Conservation (phyloP, 2,113 vertebrate genomes). For the Pygoscelis antarcticus region DNA sequence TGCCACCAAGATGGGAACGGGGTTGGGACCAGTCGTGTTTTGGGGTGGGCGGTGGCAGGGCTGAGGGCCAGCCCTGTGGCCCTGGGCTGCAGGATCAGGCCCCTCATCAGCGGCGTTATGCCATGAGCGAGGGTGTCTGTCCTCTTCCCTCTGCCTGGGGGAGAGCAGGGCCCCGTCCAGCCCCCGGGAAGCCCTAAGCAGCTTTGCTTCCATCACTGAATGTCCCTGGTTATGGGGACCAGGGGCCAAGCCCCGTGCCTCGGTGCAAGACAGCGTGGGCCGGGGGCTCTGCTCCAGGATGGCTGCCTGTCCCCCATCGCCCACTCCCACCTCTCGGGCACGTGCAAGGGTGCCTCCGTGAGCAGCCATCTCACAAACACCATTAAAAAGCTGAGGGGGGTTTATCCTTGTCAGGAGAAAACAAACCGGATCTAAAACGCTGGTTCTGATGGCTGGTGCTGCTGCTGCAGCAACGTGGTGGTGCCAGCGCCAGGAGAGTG, state of each 20-base stretch:
- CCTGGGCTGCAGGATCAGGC: background rate
- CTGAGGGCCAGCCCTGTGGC: background rate
- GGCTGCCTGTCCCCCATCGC: background rate
- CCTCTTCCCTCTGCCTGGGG: background rate
- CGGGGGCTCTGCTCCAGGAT: background rate
- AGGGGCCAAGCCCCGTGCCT: background rate
- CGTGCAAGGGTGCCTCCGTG: accelerated
- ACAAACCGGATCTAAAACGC: background rate
- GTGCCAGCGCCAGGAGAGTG: background rate
- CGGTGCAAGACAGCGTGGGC: accelerated
- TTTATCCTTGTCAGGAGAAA: background rate
- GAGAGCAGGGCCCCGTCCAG: background rate
- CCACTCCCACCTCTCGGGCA: background rate
- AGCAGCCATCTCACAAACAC: background rate
- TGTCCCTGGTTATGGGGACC: background rate
- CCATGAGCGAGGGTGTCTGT: background rate
- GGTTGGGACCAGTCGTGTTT: background rate
- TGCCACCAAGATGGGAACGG: background rate
- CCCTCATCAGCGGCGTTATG: background rate
- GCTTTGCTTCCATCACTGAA: background rate
- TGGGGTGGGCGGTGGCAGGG: background rate
- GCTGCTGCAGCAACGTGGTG: background rate
- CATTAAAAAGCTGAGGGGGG: background rate
- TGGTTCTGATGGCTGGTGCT: background rate
- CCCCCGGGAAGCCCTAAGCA: accelerated